Base-by-base conservation (phyloP, 2,888 invertebrate genomes). In the Xanthia togata region DNA sequence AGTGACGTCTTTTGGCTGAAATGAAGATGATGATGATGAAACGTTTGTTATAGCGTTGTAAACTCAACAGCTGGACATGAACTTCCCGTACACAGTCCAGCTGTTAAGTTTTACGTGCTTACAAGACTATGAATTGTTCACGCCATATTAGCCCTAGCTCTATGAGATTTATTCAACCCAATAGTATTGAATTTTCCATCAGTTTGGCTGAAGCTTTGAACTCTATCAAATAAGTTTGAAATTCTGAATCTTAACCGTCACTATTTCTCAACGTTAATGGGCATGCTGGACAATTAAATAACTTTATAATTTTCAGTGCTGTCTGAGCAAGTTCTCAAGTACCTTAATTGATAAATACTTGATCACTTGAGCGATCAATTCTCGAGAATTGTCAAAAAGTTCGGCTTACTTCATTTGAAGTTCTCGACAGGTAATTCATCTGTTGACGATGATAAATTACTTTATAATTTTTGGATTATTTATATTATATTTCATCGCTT, bases 261-360 rank as follows among this genome's bases (percentile, higher is more conserved):
- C 69, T 81, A 77, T 60, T 57, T 63, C 35, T 69, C 50, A n/a
- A 81, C 81, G 44, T 72, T 44, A 81, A 65, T 65, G 23, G n/a
- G 55, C 14, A 41, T 63, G 53, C 59, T 65, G 35, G 11, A 71
- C 67, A 70, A 68, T 76, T 70, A 70, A 78, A 64, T 59, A 53
- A 70, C 67, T 81, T 87, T 62, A 67, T 55, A 78, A 78, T 76
- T 62, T 35, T 64, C 76, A 60, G n/a, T 73, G 38, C 62, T 65
- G 35, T 71, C 41, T 47, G 47, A 35, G 47, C 57, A 73, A 82
- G 53, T 80, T 78, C 53, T 60, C 41, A 69, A 84, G 55, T 62
- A 67, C 70, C 73, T 77, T 87, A 79, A 87, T 88, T 87, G 78
- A 79, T 84, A 82, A 87, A 88, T 80, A 87, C 74, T 87, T 80